Base-by-base conservation (phyloP, 2,888 invertebrate species). In the Apamea sordens region DNA sequence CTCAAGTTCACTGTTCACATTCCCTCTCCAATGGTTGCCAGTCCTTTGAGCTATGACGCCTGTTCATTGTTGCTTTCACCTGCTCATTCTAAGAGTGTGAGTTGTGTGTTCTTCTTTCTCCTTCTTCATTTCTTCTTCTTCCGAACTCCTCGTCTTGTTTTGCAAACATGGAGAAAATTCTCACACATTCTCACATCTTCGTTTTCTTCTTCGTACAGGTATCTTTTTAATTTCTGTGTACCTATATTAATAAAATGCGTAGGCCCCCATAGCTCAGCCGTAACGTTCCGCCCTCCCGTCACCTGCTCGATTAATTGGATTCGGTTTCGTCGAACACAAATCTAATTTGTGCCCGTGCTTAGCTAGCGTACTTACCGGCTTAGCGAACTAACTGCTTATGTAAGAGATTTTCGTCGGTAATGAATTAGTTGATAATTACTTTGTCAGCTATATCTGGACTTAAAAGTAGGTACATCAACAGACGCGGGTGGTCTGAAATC, bases 241-340 rank as follows among this genome's bases (percentile, higher is more conserved):
- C 3, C 32, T 32, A 32, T 28, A 75, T 59, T 11, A n/a, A 44
- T 24, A 28, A 41, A 79, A 15, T 68, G 61, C 67, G 79, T 59
- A 84, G 24, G 18, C 21, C 11, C 13, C 28, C 50, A 68, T 56
- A 44, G 53, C n/a, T 65, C 79, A 41, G 59, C 41, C 56, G 73
- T 76, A 18, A 10, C 47, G 79, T 59, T 69, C 71, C 77, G 76
- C 76, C 85, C 61, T n/a, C 8, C 28, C 67, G 86, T 50, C 82
- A 79, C 82, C 83, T 41, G 24, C 1, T 10, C 63, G 81, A 90
- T 90, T 90, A 84, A 89, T 90, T 86, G 90, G 88, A 86, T 88
- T 89, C 77, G 53, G 82, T 88, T 88, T 89, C 77, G 88, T 88
- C 61, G 65, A 68, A 10, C 86, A 86, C 79, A 86, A 88, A 88